phyloP scores from a whole-genome alignment of 2,113 vertebrate genomes.

The Suncus etruscus region DNA sequence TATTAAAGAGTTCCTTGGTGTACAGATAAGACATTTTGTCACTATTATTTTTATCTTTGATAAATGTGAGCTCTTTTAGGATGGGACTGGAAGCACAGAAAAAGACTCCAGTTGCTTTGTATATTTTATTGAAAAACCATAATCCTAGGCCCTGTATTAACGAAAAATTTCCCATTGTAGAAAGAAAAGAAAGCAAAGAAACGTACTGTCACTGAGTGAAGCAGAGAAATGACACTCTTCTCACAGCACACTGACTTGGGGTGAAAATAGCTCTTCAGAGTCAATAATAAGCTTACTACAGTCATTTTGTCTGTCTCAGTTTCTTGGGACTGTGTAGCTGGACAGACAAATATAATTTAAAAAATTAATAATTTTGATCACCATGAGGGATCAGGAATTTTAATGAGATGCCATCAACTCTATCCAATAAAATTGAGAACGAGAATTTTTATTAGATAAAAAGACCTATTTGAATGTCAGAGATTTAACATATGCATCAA shows the following conservation, averaged over 20 bases:
- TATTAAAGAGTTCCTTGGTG: neutral
- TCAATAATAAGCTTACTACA: too few relatives aligned
- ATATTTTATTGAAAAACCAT: conserved; percentile 4
- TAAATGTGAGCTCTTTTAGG: neutral
- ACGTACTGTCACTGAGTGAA: too few relatives aligned
- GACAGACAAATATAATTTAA: too few relatives aligned
- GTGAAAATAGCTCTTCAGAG: too few relatives aligned
- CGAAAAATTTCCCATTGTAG: neutral
- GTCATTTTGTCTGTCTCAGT: too few relatives aligned
- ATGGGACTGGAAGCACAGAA: neutral
- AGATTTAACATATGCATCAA: too few relatives aligned
- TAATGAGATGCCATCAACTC: conserved; percentile 8
- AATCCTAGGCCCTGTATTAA: neutral
- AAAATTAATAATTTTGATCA: too few relatives aligned
- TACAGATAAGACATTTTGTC: neutral
- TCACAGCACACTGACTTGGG: too few relatives aligned
- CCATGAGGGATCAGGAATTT: neutral
- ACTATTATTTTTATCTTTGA: neutral
- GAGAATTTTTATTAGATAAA: neutral
- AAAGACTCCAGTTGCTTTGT: neutral
- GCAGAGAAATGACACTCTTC: too few relatives aligned
- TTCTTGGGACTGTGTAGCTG: too few relatives aligned
- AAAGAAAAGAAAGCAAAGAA: neutral
- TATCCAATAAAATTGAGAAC: conserved; percentile 3
- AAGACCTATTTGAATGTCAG: too few relatives aligned